Conservation (phyloP, 2,888 invertebrate genomes). For the Parascotia fuliginaria region DNA sequence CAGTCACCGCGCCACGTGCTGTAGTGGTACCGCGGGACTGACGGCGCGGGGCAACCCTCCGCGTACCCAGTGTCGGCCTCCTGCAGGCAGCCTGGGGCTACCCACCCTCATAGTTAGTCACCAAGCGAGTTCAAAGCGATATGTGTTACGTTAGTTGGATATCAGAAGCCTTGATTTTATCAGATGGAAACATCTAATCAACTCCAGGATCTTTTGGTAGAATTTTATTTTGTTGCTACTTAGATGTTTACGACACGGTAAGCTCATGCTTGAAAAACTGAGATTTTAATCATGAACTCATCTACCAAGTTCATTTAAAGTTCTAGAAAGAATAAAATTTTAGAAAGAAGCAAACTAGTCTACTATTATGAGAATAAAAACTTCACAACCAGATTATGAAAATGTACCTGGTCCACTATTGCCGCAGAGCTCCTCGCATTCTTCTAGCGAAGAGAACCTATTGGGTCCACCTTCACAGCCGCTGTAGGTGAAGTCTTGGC, state of each 20-base stretch:
- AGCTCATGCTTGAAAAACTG: constrained; percentile 6
- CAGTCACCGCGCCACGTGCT: constrained; percentile 89
- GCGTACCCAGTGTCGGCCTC: constrained; percentile 52
- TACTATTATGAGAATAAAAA: background rate
- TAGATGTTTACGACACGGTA: background rate
- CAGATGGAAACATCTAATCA: too few species aligned
- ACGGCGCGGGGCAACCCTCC: constrained; percentile 52
- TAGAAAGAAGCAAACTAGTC: constrained; percentile 8
- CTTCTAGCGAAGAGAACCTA: constrained; percentile 90
- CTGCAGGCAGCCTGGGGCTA: constrained; percentile 69
- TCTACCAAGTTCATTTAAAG: background rate
- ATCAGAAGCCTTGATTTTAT: constrained; percentile 16
- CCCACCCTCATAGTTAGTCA: constrained; percentile 48
- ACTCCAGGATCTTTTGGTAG: background rate
- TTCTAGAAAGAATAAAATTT: background rate
- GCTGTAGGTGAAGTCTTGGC: constrained; percentile 90
- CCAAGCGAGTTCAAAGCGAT: constrained; percentile 16
- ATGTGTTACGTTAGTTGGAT: constrained; percentile 12
- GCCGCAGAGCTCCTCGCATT: constrained; percentile 90
- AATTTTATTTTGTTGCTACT: background rate
- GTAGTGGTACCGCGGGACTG: constrained; percentile 89
- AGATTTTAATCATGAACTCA: background rate
- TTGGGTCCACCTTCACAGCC: constrained; percentile 95
- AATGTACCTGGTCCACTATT: constrained; percentile 59
- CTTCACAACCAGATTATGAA: background rate